These are phyloP conservation scores for Phalera bucephala DNA, from an alignment of 2,888 invertebrate species.

Conservation along the genomic window DNA sequence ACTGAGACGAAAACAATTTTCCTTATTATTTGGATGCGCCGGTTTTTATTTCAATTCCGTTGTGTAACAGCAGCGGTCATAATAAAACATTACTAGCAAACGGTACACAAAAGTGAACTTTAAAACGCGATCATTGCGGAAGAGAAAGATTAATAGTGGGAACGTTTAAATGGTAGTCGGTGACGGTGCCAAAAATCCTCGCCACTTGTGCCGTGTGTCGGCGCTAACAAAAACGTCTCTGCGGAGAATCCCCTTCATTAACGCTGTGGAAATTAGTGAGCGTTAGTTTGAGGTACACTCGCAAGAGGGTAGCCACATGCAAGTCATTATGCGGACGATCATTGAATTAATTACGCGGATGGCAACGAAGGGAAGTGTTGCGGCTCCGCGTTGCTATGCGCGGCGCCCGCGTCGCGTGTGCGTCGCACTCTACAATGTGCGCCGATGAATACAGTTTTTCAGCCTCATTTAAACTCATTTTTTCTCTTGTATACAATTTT, in stretches of 20 bases:
- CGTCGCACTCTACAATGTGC: slow-evolving; percentile 26
- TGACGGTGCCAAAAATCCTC: slow-evolving; percentile 71
- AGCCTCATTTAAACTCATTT: slow-evolving; percentile 22
- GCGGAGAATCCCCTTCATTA: slow-evolving; percentile 68
- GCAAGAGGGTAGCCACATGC: slow-evolving; percentile 64
- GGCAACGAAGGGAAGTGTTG: slow-evolving; percentile 57
- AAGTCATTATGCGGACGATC: slow-evolving; percentile 80
- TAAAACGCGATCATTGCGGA: slow-evolving; percentile 73
- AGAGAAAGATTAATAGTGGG: slow-evolving; percentile 69
- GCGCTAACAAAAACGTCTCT: slow-evolving; percentile 64
- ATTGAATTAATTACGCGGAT: slow-evolving; percentile 77
- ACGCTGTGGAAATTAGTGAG: slow-evolving; percentile 67
- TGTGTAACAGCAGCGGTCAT: slow-evolving; percentile 23
- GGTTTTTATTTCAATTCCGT: slow-evolving; percentile 47
- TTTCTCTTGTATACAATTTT: slow-evolving; percentile 17
- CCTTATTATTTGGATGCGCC: slow-evolving; percentile 34
- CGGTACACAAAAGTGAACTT: slow-evolving; percentile 66
- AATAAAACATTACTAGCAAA: slow-evolving; percentile 66
- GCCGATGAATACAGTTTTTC: slow-evolving; percentile 30
- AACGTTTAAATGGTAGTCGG: slow-evolving; percentile 65
- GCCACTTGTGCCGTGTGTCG: slow-evolving; percentile 43
- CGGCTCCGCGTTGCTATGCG: slow-evolving; percentile 32
- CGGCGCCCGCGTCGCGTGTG: slow-evolving; percentile 12
- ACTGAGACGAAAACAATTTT: slow-evolving; percentile 36
- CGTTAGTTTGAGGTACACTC: slow-evolving; percentile 64